Base-by-base conservation (phyloP, 2,888 invertebrate species). In the Helleia helle region DNA sequence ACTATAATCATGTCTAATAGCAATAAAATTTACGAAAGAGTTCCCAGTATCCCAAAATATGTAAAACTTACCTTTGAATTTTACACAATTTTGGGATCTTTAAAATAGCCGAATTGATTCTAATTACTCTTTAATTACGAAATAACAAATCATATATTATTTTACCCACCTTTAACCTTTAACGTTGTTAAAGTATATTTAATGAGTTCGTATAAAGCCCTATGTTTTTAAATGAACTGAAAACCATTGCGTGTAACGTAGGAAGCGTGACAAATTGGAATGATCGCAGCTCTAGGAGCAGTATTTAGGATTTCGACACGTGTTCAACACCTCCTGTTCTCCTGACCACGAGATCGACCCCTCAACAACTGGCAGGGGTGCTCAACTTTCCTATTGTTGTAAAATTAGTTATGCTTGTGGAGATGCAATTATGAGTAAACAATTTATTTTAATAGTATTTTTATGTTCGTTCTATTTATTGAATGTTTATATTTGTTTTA, bases 281-380 rank as follows among this genome's bases (percentile, higher is more conserved):
- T 68, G 65, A 73, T 72, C 68, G 66, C 55, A 17, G 54, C 55
- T 63, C 65, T 53, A 52, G 48, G 51, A 49, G 51, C 47, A 47
- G 51, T 56, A 61, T 69, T 63, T 61, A 64, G 69, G 69, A 71
- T 69, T 64, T 59, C 59, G 77, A 76, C 81, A 81, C 81, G 81
- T 83, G 81, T 77, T 79, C 74, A 55, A 69, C 73, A 71, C 71
- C 69, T 70, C 62, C 56, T 58, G 62, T 64, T 62, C 64, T 59
- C 60, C 62, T 65, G 71, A 59, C 67, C 66, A 55, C 58, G 51
- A 65, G 69, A 70, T 69, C 54, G 56, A 44, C 36, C 43, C 34
- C 18, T 18, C 22, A 50, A 47, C 52, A 55, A 59, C 24, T 36
- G 55, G n/a, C n/a, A n/a, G 59, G 65, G 71, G 68, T 61, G 58